Conservation (phyloP, 2,888 invertebrate genomes). For the Tetragonula carbonaria region DNA sequence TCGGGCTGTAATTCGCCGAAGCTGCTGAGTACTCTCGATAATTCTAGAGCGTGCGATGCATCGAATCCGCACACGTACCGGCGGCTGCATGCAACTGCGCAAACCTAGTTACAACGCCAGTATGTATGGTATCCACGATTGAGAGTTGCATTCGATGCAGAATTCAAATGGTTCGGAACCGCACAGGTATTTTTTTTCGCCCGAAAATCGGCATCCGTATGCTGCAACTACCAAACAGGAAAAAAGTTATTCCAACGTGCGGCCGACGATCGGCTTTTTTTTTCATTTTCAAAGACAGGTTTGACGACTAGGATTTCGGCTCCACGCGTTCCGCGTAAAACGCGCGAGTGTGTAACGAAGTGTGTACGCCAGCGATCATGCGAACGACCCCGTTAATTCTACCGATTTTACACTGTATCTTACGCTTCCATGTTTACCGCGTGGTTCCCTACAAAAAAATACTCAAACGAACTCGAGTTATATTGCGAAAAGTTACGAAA, state of each 20-base stretch:
- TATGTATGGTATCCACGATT: slow-evolving; percentile 74
- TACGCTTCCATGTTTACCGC: not conserved
- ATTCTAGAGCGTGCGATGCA: slow-evolving; percentile 80
- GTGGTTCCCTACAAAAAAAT: not conserved
- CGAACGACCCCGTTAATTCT: slow-evolving; percentile 11
- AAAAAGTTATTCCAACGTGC: slow-evolving; percentile 44
- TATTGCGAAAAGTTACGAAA: too few species aligned
- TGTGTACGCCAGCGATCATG: not conserved
- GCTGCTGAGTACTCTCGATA: slow-evolving; percentile 80
- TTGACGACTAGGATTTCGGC: slow-evolving; percentile 31
- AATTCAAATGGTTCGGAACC: slow-evolving; percentile 59
- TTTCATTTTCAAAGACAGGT: slow-evolving; percentile 24
- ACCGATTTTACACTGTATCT: slow-evolving; percentile 2
- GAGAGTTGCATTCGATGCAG: slow-evolving; percentile 67
- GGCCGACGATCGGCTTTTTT: not conserved
- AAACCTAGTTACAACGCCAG: slow-evolving; percentile 77
- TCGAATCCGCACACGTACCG: slow-evolving; percentile 73
- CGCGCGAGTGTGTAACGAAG: slow-evolving; percentile 7
- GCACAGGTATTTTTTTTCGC: slow-evolving; percentile 43
- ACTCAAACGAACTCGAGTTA: not conserved
- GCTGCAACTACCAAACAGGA: slow-evolving; percentile 39
- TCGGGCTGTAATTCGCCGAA: slow-evolving; percentile 77
- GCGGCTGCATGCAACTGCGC: slow-evolving; percentile 75
- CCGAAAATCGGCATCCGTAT: slow-evolving; percentile 34
- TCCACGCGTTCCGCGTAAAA: slow-evolving; percentile 21